phyloP scores from a whole-genome alignment of 2,888 invertebrate species.

The Drosophila paracracens region DNA sequence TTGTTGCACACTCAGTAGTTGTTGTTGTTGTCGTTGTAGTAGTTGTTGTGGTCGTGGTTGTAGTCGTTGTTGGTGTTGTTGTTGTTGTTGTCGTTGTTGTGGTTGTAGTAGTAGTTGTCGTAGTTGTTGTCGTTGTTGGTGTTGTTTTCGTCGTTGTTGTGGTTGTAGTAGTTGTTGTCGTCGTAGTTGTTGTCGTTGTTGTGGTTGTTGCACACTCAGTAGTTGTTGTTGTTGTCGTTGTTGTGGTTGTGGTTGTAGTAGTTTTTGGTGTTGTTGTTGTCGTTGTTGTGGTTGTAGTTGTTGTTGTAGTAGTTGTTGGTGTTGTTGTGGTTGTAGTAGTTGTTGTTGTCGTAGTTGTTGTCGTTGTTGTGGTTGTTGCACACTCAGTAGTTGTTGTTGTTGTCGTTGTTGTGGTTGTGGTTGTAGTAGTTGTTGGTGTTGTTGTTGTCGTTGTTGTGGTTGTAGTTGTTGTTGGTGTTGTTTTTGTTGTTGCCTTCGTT shows the following conservation, averaged over 20 bases:
- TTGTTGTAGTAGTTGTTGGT: fast-evolving
- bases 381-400: not conserved
- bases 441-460: no score
- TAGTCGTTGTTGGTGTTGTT: no score
- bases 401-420: not conserved
- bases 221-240: constrained; percentile 20
- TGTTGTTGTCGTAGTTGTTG: fast-evolving
- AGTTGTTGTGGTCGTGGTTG: not conserved
- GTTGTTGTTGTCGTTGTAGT: constrained; percentile 15
- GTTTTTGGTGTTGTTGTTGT: not conserved
- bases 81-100: no score
- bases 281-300: fast-evolving
- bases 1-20: not conserved
- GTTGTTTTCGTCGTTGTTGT: fast-evolving
- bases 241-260: constrained; percentile 20
- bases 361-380: not conserved
- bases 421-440: fast-evolving
- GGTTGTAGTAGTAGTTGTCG: fast-evolving
- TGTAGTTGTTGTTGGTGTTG: not conserved
- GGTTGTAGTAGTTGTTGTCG: fast-evolving
- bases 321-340: not conserved
- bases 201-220: not conserved
- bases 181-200: fast-evolving
- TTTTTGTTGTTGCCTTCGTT: fast-evolving
- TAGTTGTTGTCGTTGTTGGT: fast-evolving